Base-by-base conservation (phyloP, 2,113 vertebrate genomes). In the Cinclus cinclus region DNA sequence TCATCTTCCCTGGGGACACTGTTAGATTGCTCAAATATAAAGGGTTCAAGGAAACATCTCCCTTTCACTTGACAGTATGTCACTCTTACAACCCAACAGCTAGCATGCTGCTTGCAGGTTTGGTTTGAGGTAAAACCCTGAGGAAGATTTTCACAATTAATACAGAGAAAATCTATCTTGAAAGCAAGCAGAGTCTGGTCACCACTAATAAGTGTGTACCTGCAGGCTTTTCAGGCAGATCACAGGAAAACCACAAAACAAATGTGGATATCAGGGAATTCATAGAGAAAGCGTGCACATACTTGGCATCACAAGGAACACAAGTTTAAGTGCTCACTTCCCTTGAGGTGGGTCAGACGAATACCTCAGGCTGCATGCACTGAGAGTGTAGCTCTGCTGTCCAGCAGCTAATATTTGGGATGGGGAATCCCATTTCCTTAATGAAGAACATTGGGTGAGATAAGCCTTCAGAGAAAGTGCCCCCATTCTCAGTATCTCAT, bases 261-360 rank as follows among this genome's bases (percentile, higher is more conserved):
- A 39, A 4, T 1, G 8, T 21, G 19, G 79, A 47, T 1, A 5
- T 30, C 42, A 76, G 31, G 27, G 44, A 83, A 17, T 37, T 63
- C 23, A 28, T 3, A 53, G 28, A 35, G 42, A 83, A 83, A 47
- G 24, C 1, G 0, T 3, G 11, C 27, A 23, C 0, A 1, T 14
- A 18, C 13, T 52, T 47, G 11, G 30, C 56, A 52, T 24, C 23
- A 18, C 2, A 2, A 2, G 28, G 33, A 33, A 30, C 23, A 28
- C 24, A 17, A 22, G 52, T 41, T 83, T 14, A 65, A 60, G 47
- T 7, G 15, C 19, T 62, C 37, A 7, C 33, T 53, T 75, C 7
- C 9, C 60, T 53, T 67, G 37, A 62, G 9, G 14, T 6, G 31
- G 18, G 42, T 33, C 47, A 80, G 25, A 64, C 53, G 15, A 31